Conservation (phyloP, 2,113 vertebrate species). For the Ceuthmochares aereus region DNA sequence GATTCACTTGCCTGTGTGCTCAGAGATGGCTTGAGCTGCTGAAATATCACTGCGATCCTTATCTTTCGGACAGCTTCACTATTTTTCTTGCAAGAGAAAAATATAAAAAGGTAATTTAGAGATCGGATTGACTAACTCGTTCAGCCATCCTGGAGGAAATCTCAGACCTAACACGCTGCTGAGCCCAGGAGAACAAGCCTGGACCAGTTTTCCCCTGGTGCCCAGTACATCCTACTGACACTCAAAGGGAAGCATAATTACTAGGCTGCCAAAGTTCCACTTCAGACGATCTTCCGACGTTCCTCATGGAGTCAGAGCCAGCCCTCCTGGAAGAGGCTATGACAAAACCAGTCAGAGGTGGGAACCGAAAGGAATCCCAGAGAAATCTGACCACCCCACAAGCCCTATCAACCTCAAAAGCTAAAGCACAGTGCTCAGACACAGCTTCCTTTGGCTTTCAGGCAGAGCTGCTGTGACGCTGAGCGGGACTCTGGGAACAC, state of each 20-base stretch:
- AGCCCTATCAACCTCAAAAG: background rate
- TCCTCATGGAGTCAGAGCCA: background rate
- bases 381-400: rapidly evolving
- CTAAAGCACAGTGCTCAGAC: background rate
- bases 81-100: background rate
- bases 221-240: background rate
- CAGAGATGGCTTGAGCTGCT: background rate
- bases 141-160: background rate
- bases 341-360: background rate
- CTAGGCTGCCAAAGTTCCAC: background rate
- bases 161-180: background rate
- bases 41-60: conserved; percentile 16
- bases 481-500: too few species aligned
- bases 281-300: background rate
- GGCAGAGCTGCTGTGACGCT: background rate
- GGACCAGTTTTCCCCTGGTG: background rate
- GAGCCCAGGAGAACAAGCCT: conserved; percentile 47
- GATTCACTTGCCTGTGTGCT: conserved; percentile 21
- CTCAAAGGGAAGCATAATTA: background rate
- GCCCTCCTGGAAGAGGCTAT: background rate
- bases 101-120: conserved; percentile 8
- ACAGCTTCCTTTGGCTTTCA: background rate
- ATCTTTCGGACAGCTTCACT: conserved; percentile 1
- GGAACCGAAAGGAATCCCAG: background rate
- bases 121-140: background rate